phyloP scores from a whole-genome alignment of 2,888 invertebrate species.

The Mythimna lalbum region DNA sequence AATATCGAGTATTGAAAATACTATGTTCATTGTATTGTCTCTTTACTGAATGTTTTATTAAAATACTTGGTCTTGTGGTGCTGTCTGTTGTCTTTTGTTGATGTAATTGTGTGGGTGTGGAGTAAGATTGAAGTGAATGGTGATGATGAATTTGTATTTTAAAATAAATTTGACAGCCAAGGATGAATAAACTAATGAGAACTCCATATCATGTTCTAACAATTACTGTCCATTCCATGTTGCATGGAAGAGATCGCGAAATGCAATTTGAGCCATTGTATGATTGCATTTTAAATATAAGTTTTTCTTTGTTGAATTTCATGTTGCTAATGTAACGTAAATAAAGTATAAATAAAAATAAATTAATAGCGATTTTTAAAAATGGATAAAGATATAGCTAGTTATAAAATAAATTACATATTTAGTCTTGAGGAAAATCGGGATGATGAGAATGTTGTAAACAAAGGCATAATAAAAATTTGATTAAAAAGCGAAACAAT shows the following conservation, averaged over 20 bases:
- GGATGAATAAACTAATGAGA: too few species aligned
- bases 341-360: too few species aligned
- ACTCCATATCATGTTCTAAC: too few species aligned
- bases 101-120: neutral
- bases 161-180: too few species aligned
- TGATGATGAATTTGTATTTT: neutral
- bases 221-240: too few species aligned
- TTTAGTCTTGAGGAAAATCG: neutral
- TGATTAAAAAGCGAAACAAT: neutral
- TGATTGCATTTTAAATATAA: too few species aligned
- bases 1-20: constrained; percentile 46
- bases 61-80: constrained; percentile 4
- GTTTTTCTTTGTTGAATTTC: too few species aligned
- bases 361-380: too few species aligned
- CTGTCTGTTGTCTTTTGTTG: neutral
- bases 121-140: neutral
- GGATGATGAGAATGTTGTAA: neutral
- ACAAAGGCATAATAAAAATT: neutral
- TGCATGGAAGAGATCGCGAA: too few species aligned
- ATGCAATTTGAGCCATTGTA: too few species aligned
- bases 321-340: too few species aligned
- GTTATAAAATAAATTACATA: neutral
- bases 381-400: too few species aligned
- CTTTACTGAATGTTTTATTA: constrained; percentile 21
- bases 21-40: constrained; percentile 14